Conservation (phyloP, 2,888 invertebrate species). For the Cabera pusaria region DNA sequence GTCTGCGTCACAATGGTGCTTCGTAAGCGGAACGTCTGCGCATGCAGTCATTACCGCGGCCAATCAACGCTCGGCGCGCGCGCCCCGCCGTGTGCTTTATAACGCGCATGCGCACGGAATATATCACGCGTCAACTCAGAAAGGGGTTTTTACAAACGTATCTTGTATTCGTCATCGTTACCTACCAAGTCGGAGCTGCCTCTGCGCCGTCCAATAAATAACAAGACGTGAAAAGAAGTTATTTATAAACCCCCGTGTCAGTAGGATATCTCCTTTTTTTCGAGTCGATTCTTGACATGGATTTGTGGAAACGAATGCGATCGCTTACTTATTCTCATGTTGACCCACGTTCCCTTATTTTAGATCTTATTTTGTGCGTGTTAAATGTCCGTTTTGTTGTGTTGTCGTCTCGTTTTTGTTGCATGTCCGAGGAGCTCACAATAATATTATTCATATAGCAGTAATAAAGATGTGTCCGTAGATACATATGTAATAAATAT, state of each 20-base stretch:
- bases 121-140: conserved; percentile 75
- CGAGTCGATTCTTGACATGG: conserved; percentile 67
- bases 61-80: conserved; percentile 67
- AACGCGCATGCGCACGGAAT: conserved; percentile 65
- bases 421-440: conserved; percentile 52
- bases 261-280: conserved; percentile 50
- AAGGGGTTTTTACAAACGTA: conserved; percentile 75
- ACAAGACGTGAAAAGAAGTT: conserved; percentile 64
- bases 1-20: conserved; percentile 61
- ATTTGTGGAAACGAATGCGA: conserved; percentile 72
- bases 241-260: conserved; percentile 64
- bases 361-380: conserved; percentile 39
- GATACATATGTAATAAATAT: conserved; percentile 47
- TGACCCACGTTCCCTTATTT: conserved; percentile 44
- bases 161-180: conserved; percentile 82
- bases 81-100: conserved; percentile 79
- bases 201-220: conserved; percentile 68
- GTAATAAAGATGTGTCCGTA: conserved; percentile 59
- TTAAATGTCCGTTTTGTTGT: conserved; percentile 42
- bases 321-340: conserved; percentile 47
- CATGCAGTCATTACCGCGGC: conserved; percentile 64
- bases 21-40: conserved; percentile 58
- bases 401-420: conserved; percentile 44
- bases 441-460: conserved; percentile 67
- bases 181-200: conserved; percentile 48